Evolutionary conservation across 2,113 vertebrate species (phyloP), one percentile per base, ranked within the genome.

Genomic region (Silurus meridionalis): DNA sequence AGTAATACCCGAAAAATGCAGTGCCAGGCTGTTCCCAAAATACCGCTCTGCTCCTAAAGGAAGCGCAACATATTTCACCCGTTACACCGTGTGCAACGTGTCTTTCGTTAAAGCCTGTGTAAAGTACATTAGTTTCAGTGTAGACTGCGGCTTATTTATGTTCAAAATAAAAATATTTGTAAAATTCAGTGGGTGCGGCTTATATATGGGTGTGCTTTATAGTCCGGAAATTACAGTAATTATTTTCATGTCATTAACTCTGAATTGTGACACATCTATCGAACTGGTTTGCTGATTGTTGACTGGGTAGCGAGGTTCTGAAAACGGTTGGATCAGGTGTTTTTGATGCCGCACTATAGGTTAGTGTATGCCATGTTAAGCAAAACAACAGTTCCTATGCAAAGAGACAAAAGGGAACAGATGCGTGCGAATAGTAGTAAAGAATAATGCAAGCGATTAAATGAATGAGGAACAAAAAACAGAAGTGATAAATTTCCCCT

Each of bases 401-500:
- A 80, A 60, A 80, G 15, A 19, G 55, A 80, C 46, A 60, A 80
- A 60, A 57, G 60, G 78, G 78, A 80, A 61, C 28, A 46, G 55
- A 77, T 17, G 4, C 46, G 57, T 80, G 60, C 55, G 28, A 80
- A 37, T 60, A 46, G 57, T 80, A 80, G 57, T 6, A 55, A 79
- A 79, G 77, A 77, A 60, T 19, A 79, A 79, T 60, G 37, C 25
- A 79, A 58, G 55, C 11, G 57, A 80, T 60, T 0, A 57, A 80
- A 60, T 46, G 37, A 19, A 80, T 23, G 17, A 80, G 55, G 25
- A 80, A 46, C 25, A 60, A 80, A 57, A 57, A 80, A 80, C 28
- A 60, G 78, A 80, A 80, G 78, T 60, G 55, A 80, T 60, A 17
- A 17, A 60, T 80, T 80, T 80, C 78, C 78, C 28, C 78, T 80